Evolutionary conservation across 2,113 vertebrate species (phyloP).

Genomic region (Elaphurus davidianus): DNA sequence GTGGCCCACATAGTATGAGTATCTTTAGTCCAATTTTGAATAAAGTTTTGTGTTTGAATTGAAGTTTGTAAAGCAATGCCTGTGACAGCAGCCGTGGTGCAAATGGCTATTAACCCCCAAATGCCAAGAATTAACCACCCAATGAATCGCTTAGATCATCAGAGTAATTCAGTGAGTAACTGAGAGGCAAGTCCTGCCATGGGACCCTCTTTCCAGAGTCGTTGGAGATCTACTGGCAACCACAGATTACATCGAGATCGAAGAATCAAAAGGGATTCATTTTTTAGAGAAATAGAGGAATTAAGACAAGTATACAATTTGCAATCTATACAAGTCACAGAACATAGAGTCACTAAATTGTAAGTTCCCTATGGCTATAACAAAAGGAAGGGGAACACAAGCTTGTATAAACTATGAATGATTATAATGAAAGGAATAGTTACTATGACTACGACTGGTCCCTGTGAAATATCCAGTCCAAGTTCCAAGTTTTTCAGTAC

Average conservation of each 20-base stretch:
- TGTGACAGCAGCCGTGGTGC: not conserved
- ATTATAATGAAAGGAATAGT: not conserved
- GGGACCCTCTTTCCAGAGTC: not conserved
- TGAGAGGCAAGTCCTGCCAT: not conserved
- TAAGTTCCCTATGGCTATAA: not conserved
- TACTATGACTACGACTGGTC: not conserved
- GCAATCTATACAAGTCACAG: not conserved
- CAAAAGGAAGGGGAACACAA: not conserved
- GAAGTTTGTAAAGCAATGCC: not conserved
- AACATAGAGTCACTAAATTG: not conserved
- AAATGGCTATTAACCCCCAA: not conserved
- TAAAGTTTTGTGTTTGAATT: not conserved
- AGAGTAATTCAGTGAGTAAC: not conserved
- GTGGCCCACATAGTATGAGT: not conserved
- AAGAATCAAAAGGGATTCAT: not conserved
- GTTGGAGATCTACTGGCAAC: not conserved
- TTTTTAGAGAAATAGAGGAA: not conserved
- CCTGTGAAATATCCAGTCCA: not conserved
- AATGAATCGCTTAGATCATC: not conserved
- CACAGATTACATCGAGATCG: rapidly evolving
- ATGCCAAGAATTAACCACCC: not conserved
- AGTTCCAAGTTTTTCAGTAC: not conserved
- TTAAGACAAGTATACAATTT: not conserved
- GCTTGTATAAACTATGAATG: not conserved
- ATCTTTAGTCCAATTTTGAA: not conserved